These are phyloP conservation scores for Caerostris extrusa DNA, from an alignment of 1,140 invertebrate genomes.

Conservation along the genomic window DNA sequence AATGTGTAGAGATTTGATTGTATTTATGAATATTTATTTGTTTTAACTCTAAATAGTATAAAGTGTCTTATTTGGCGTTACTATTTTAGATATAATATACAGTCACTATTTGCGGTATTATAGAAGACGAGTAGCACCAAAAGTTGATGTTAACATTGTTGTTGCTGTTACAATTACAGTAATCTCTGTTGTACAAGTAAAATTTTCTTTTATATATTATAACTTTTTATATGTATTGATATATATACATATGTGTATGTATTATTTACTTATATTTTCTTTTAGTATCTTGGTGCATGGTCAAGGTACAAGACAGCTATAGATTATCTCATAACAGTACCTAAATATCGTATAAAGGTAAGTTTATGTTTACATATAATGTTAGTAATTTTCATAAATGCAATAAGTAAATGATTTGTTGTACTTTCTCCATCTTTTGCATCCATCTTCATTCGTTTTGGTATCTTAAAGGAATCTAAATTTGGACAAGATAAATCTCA, in stretches of 20 bases:
- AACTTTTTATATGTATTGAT: not conserved
- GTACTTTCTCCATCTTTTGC: no score
- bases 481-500: no score
- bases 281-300: constrained; percentile 83
- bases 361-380: not conserved
- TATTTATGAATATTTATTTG: not conserved
- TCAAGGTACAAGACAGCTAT: constrained; percentile 90
- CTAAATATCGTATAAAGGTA: constrained; percentile 89
- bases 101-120: constrained; percentile 96
- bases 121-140: constrained; percentile 90
- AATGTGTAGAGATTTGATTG: not conserved
- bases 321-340: constrained; percentile 91
- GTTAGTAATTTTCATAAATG: no score
- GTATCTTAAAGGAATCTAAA: no score
- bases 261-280: not conserved
- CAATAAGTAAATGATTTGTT: no score
- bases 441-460: no score
- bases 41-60: no score
- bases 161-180: constrained; percentile 91
- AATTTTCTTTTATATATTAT: not conserved
- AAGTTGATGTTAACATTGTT: constrained; percentile 94
- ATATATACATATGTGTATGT: not conserved
- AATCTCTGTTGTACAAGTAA: constrained; percentile 91
- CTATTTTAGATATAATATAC: constrained; percentile 88
- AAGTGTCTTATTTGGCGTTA: not conserved